Conservation (phyloP, 2,113 vertebrate genomes). For the Mustela nigripes region DNA sequence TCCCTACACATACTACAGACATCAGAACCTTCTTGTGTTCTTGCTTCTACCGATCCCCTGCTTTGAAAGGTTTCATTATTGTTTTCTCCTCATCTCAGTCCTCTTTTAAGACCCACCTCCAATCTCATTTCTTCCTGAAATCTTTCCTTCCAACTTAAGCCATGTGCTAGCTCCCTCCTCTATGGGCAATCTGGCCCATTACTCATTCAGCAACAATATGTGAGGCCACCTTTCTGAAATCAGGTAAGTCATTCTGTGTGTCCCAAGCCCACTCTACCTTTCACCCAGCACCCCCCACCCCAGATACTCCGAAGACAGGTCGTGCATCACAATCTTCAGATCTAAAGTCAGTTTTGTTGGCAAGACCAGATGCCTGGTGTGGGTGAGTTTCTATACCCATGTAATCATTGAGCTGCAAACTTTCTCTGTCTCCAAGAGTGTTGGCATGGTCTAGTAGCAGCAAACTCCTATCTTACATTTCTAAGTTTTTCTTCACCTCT, state of each 20-base stretch:
- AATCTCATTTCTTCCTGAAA: neutral
- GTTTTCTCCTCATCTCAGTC: conserved; percentile 4
- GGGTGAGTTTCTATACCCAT: neutral
- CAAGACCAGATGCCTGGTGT: neutral
- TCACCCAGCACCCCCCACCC: neutral
- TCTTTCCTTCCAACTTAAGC: neutral
- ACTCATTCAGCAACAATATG: neutral
- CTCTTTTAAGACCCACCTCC: neutral
- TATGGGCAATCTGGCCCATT: neutral
- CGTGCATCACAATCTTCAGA: neutral
- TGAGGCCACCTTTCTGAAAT: neutral
- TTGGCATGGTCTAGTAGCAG: neutral
- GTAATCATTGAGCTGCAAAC: neutral
- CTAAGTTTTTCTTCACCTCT: neutral
- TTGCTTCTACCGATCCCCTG: neutral
- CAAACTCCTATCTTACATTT: neutral
- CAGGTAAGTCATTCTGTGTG: neutral
- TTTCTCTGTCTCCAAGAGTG: neutral
- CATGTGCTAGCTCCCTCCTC: neutral
- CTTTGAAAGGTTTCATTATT: neutral
- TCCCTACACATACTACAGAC: neutral
- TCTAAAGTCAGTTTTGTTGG: neutral
- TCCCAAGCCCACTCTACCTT: neutral
- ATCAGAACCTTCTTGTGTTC: neutral
- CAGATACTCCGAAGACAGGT: neutral